Evolutionary conservation across 2,797 vertebrate genomes (phyloP).

Genomic region (Enteromius trimaculatus): DNA sequence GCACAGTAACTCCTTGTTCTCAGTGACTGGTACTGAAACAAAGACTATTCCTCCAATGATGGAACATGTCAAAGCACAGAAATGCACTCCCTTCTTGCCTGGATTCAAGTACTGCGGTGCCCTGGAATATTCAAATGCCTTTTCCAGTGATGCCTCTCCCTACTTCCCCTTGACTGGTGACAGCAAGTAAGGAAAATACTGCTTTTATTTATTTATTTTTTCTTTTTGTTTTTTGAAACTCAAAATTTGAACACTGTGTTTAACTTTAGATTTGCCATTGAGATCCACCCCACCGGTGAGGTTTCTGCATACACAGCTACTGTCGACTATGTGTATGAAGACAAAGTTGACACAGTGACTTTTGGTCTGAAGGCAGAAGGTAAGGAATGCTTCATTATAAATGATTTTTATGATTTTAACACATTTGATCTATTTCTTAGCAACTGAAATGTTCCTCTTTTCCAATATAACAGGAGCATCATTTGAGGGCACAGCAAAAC

Average conservation of each 20-base stretch:
- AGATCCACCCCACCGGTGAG: slow-evolving; percentile 84
- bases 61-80: slow-evolving; percentile 68
- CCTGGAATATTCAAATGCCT: slow-evolving; percentile 78
- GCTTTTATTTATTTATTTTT: not conserved
- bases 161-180: slow-evolving; percentile 88
- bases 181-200: slow-evolving; percentile 77
- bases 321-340: slow-evolving; percentile 77
- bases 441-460: not conserved
- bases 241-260: not conserved
- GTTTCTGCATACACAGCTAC: slow-evolving; percentile 86
- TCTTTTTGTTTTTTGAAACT: not conserved
- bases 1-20: slow-evolving; percentile 81
- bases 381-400: slow-evolving; percentile 61
- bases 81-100: slow-evolving; percentile 81
- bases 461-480: slow-evolving; percentile 73
- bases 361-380: slow-evolving; percentile 85
- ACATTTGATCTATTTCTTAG: not conserved
- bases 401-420: not conserved
- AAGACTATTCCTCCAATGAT: slow-evolving; percentile 75
- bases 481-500: slow-evolving; percentile 76
- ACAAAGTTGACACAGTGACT: slow-evolving; percentile 81
- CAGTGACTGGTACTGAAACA: slow-evolving; percentile 77
- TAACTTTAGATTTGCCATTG: slow-evolving; percentile 79
- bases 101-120: slow-evolving; percentile 84
- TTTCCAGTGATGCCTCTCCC: slow-evolving; percentile 74